These are phyloP conservation scores for Brachyrhaphis roseni DNA, from an alignment of 2,797 vertebrate genomes.

Conservation along the genomic window DNA sequence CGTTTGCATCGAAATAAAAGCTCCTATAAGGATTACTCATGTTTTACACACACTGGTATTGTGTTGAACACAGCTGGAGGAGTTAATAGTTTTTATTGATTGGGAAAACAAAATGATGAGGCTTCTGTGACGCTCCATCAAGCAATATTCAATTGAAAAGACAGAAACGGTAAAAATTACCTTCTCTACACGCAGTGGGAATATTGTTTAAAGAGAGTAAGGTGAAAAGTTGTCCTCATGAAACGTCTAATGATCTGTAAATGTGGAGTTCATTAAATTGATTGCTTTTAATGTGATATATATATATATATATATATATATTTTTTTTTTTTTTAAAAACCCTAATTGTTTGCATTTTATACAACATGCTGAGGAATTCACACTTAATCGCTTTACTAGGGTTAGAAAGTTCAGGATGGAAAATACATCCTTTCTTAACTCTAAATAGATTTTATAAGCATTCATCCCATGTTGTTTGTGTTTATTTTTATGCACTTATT, in stretches of 20 bases:
- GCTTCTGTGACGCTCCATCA: conserved; percentile 21
- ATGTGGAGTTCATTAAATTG: neutral
- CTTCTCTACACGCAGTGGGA: neutral
- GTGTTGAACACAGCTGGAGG: neutral
- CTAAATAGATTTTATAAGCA: conserved; percentile 21
- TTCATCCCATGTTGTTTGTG: conserved; percentile 38
- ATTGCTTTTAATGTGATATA: too few relatives aligned
- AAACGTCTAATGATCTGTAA: neutral
- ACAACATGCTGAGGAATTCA: neutral
- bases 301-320: too few relatives aligned
- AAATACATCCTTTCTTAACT: conserved; percentile 2
- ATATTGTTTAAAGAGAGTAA: too few relatives aligned
- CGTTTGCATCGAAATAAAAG: neutral
- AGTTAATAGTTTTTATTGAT: conserved; percentile 50
- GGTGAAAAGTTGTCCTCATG: neutral
- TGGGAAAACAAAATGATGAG: conserved; percentile 55
- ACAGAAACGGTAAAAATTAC: neutral
- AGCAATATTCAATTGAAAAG: neutral
- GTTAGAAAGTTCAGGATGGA: neutral
- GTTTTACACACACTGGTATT: neutral
- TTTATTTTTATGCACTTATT: conserved; percentile 36
- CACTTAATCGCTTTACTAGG: neutral
- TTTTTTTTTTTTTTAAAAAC: neutral
- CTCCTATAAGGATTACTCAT: neutral
- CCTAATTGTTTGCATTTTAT: neutral